Evolutionary conservation across 1,140 invertebrate genomes (phyloP), one percentile per base, ranked within the genome.

Genomic region (Pogonus chalceus): DNA sequence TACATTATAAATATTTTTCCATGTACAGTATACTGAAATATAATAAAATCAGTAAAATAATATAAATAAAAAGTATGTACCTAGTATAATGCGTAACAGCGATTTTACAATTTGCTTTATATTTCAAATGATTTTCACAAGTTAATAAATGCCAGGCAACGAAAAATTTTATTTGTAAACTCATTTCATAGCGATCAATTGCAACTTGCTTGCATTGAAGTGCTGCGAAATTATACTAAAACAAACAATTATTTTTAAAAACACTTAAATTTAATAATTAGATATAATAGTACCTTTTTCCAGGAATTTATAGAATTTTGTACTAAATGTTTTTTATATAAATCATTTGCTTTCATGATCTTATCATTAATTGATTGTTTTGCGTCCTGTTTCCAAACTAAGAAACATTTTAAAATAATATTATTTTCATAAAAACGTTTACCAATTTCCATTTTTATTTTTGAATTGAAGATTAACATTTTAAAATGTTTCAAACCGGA

Each of bases 131-230:
- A 37, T 72, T 53, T 2, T 64, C 57, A 16, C 65, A 67, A 2
- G 73, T 66, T 49, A 71, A 73, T 52, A 69, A 60, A 2, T 68
- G 62, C 67, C 79, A 80, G 24, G 68, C 65, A n/a, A 65, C 62
- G 57, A 81, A 81, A 22, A 71, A 66, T 20, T 71, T 59, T 49
- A 75, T 72, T 49, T 70, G 67, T n/a, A 79, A 59, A 53, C 70
- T 75, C 18, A 80, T 66, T 51, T 80, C 77, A 56, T 78, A 76
- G 60, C 76, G 78, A 62, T 83, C 81, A 47, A 80, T 76, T 16
- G 81, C 81, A 3, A 79, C 76, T 68, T 79, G 74, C 58, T 68
- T 67, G 64, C 76, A 77, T 43, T 74, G 65, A n/a, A 73, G 65
- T 47, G 69, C 66, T 48, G 69, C 61, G 18, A 69, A 59, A 53